Evolutionary conservation across 2,113 vertebrate species (phyloP).

Genomic region (Rhipidura dahli): DNA sequence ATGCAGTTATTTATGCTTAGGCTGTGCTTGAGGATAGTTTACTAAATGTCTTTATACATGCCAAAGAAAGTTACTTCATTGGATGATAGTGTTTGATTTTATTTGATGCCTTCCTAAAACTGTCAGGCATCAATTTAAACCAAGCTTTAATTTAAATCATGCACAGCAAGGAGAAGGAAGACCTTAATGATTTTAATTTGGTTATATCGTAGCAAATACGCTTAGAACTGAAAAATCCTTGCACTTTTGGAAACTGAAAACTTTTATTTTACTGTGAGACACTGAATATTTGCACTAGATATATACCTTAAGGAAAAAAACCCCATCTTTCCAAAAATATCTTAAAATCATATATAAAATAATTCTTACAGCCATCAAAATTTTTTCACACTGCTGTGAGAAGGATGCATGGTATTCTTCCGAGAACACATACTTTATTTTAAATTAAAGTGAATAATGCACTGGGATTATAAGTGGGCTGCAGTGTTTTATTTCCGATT

Average conservation of each 20-base stretch:
- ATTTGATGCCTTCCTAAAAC: neutral
- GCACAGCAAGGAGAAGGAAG: neutral
- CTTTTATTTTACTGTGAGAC: neutral
- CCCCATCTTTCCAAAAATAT: accelerated
- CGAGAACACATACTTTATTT: neutral
- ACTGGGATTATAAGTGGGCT: neutral
- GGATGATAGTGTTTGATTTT: neutral
- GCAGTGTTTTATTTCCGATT: neutral
- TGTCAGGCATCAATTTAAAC: neutral
- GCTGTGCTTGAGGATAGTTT: neutral
- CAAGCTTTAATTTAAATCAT: neutral
- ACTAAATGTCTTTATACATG: neutral
- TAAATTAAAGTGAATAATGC: neutral
- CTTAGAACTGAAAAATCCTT: neutral
- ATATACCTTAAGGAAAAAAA: neutral
- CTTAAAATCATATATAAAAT: neutral
- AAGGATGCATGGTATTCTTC: neutral
- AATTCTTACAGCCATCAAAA: neutral
- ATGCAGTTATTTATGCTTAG: neutral
- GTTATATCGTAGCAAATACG: neutral
- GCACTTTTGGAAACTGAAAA: neutral
- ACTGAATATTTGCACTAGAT: neutral
- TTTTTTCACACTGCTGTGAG: neutral
- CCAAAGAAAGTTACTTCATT: neutral
- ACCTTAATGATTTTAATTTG: neutral